A percentile compares a stretch with the other conserved stretches of the same genome.
Evolutionary conservation across 2,113 vertebrate genomes (phyloP).

Genomic region (Tupaia tana): DNA sequence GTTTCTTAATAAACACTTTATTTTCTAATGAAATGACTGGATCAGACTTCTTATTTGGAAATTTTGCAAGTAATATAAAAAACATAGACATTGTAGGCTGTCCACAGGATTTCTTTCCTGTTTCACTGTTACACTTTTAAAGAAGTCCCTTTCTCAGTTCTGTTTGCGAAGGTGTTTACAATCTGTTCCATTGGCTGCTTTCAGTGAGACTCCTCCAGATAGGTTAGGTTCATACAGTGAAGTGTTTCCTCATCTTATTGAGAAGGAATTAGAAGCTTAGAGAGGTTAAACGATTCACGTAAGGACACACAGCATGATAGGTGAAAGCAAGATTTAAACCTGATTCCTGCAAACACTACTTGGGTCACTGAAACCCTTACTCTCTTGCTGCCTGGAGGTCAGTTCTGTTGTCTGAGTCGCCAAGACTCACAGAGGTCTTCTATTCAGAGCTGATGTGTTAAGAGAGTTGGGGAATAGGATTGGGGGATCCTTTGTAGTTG

Average conservation of each 20-base stretch:
- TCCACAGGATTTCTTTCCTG: not conserved
- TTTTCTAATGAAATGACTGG: conserved; percentile 91
- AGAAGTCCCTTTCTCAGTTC: not conserved
- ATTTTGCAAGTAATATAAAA: conserved; percentile 56
- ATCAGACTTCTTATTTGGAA: conserved; percentile 88
- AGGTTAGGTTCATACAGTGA: not conserved
- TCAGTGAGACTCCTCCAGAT: not conserved
- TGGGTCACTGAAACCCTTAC: not conserved
- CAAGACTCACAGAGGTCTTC: not conserved
- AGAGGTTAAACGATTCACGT: not conserved
- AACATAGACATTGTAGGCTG: not conserved
- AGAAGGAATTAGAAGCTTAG: not conserved
- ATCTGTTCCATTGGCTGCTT: not conserved
- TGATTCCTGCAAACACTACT: not conserved
- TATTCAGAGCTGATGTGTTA: not conserved
- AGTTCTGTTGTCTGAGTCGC: not conserved
- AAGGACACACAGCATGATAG: not conserved
- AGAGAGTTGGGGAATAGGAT: not conserved
- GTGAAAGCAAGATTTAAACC: not conserved
- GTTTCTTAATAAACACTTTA: conserved; percentile 95
- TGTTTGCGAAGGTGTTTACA: not conserved
- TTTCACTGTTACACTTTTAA: not conserved
- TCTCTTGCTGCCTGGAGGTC: not conserved
- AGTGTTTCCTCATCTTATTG: not conserved
- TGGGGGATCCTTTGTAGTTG: not conserved